Base-by-base conservation (phyloP, 2,888 invertebrate genomes). In the Isoperla grammatica region DNA sequence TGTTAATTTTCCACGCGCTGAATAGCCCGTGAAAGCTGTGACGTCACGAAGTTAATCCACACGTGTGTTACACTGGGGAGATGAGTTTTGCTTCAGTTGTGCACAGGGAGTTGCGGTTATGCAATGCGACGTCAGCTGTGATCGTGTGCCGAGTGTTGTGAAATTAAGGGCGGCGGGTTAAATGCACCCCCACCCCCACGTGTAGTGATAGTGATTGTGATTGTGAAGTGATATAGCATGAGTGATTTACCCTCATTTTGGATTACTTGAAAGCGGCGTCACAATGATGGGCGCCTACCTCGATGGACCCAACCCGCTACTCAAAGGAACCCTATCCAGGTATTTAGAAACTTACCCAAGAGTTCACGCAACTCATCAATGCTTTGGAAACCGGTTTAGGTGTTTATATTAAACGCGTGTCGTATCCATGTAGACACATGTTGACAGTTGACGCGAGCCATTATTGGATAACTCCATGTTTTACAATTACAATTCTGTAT, bases 301-400 rank as follows among this genome's bases (percentile, higher is more conserved):
- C 37, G 75, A 75, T 70, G 79, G 79, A 68, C 77, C 78, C 68
- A 81, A 81, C 74, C 81, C 80, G 67, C 73, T 81, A 67, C 76
- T 81, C 70, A 81, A 81, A 75, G 81, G 80, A 71, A 80, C 78
- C 63, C 73, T 80, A 69, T 77, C 79, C 69, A 81, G 81, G 81
- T 81, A 29, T 29, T 29, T 29, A 71, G 73, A 73, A 11, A 15
- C 35, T 29, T 40, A 5, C 54, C 19, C 9, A n/a, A 5, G 19
- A 11, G 29, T 50, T 2, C 50, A 15, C 17, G 29, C 37, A 35
- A 15, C 39, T 35, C 13, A 12, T 8, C 23, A 49, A 3, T 23
- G 23, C 13, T 19, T 48, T 48, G 22, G n/a, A 20, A 12, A 13
- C 50, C 53, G 17, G 37, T 53, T 37, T 53, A 35, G 11, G 13